Base-by-base conservation (phyloP, 2,797 vertebrate species). In the Tadarida brasiliensis region DNA sequence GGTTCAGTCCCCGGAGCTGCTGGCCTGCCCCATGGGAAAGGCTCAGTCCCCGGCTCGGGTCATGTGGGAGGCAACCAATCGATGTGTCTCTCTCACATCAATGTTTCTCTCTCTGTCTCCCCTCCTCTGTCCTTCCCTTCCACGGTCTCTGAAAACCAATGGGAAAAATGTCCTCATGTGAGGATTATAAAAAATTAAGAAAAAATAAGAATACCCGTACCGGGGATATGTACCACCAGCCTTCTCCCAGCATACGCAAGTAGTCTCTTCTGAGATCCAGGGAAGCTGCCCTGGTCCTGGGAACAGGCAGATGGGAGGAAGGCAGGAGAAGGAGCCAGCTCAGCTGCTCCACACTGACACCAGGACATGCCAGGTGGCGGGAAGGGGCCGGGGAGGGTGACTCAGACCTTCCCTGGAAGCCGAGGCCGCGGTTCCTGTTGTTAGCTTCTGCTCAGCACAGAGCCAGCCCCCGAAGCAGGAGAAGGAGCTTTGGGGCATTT, bases 1-100 rank as follows among this genome's bases (percentile, higher is more conserved):
- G 76, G 94, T 94, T 97, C 96, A 65, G 94, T 35, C 91, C 57
- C 96, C 63, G 1, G 78, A 97, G 94, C 28, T 80, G 71, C 77
- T 94, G 97, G 96, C 97, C 97, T 98, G 97, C 93, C 97, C 95
- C 92, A 97, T 94, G 96, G 97, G 97, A 98, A 98, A 97, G 93
- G 97, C 94, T 97, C 94, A 7, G 39, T 44, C 39, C 39, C 39
- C 39, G 39, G 39, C 39, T 44, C 39, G 3, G 39, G 39, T 44
- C 39, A 44, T 44, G 39, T 44, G 39, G 39, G 39, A 44, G 39
- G 39, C 39, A 44, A 44, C 39, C 39, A 4, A 7, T 44, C 39
- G 39, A 44, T 44, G 39, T 44, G 39, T 44, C 39, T 44, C 39
- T 44, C 39, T 44, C 39, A 44, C 39, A 44, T 44, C 39, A 44